Base-by-base conservation (phyloP, 2,888 invertebrate genomes). In the Nematopogon swammerdamellus region DNA sequence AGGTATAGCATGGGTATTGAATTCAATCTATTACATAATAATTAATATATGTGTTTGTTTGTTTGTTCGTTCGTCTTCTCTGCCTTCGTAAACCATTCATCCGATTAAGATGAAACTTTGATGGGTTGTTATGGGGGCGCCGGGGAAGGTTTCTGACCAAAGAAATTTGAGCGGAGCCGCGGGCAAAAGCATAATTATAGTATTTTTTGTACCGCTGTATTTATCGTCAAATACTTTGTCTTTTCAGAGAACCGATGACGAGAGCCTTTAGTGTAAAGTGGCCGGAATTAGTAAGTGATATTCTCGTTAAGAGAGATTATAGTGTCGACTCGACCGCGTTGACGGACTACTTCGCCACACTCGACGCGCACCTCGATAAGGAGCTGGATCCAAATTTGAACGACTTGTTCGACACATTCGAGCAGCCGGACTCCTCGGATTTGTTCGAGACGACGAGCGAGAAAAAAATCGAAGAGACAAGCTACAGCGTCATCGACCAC, bases 281-380 rank as follows among this genome's bases (percentile, higher is more conserved):
- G 80, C 68, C 73, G 19, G 75, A 77, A 57, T 67, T 82, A 60
- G 61, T 83, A 3, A 72, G 73, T 44, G 79, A 80, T 54, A 59
- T 81, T 49, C 67, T 81, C 44, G 73, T 69, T 18, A 76, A 65
- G 62, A 70, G 63, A 55, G 79, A 79, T 63, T 69, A 80, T 43
- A 75, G 76, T 2, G 59, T 83, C 10, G 75, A 80, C 55, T 70
- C 79, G 19, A 72, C 70, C n/a, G 72, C 77, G 1, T 59, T 84
- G 0, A 70, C 82, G 6, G 76, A 82, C 51, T 84, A 83, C 58
- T 86, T 83, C 57, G 68, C 72, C 56, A 72, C 82, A 1, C 59
- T 84, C 51, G 80, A 81, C 54, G 76, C 80, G 54, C 83, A 83
- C 62, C 65, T 84, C 54, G 77, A 80, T 29, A 70, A 65, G 29